Conservation (phyloP, 2,113 vertebrate genomes). For the Cercopithecus mona region DNA sequence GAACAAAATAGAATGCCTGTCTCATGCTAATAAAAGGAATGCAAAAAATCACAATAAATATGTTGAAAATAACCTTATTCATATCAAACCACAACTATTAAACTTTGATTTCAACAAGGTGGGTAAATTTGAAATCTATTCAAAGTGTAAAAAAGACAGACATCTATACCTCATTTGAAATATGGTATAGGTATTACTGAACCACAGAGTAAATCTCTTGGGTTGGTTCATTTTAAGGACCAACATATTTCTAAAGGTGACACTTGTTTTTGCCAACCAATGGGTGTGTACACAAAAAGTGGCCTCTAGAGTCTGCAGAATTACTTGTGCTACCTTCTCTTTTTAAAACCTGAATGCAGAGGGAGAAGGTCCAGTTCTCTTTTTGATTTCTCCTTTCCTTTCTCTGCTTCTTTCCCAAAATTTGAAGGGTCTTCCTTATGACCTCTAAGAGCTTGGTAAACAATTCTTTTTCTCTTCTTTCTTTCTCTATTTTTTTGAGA, state of each 20-base stretch:
- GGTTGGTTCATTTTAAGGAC: not conserved
- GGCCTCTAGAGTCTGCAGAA: not conserved
- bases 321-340: not conserved
- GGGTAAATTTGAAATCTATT: conserved; percentile 38
- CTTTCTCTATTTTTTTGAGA: no score
- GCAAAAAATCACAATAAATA: conserved; percentile 28
- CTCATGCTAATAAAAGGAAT: conserved; percentile 47
- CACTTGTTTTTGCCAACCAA: not conserved
- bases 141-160: conserved; percentile 49
- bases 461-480: not conserved
- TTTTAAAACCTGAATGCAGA: not conserved
- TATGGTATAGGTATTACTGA: not conserved
- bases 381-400: not conserved
- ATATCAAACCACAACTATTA: conserved; percentile 46
- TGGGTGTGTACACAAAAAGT: not conserved
- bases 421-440: not conserved
- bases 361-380: not conserved
- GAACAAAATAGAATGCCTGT: conserved; percentile 48
- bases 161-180: not conserved
- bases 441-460: not conserved
- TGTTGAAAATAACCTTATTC: conserved; percentile 53
- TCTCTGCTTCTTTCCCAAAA: not conserved
- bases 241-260: not conserved
- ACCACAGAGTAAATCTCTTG: not conserved
- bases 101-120: conserved; percentile 55